Base-by-base conservation (phyloP, 2,113 vertebrate genomes). In the Silurus meridionalis region DNA sequence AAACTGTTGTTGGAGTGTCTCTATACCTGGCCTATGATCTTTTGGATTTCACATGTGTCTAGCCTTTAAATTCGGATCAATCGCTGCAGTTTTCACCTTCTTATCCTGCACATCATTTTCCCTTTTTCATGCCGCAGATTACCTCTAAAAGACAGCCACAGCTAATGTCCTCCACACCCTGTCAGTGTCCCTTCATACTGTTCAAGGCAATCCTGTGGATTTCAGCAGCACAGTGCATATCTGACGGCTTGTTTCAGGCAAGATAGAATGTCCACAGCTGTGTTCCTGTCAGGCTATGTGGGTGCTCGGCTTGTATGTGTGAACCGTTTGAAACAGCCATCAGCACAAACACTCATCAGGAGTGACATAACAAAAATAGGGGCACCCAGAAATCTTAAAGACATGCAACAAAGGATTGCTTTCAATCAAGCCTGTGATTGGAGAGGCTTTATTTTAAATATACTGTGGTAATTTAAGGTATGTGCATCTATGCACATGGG, bases 161-260 rank as follows among this genome's bases (percentile, higher is more conserved):
- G 64, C 80, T 69, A 46, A n/a, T 55, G 61, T 77, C 50, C 48
- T 63, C 74, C 71, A 63, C 66, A 79, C n/a, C 50, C n/a, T 53
- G 60, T 48, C 23, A 28, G 9, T 71, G 37, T 85, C 53, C 52
- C 50, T 63, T 84, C 28, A 50, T 79, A 10, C 61, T 17, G 57
- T 79, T 53, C n/a, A 15, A 60, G 28, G 80, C 53, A 60, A 21
- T 37, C 25, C 78, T 80, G 57, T 60, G 8, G 55, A 55, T 87
- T 81, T 64, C 19, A 52, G 61, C 48, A 84, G 81, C 81, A 84
- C 60, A 88, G 82, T 74, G 57, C 25, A 72, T 60, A 87, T 86
- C 89, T n/a, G 83, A 90, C 90, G 90, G 86, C 61, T 88, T 86
- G 85, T 87, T 79, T 88, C 88, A 71, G 53, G 67, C 69, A 87